phyloP scores from a whole-genome alignment of 2,113 vertebrate genomes.

The Indicator indicator region DNA sequence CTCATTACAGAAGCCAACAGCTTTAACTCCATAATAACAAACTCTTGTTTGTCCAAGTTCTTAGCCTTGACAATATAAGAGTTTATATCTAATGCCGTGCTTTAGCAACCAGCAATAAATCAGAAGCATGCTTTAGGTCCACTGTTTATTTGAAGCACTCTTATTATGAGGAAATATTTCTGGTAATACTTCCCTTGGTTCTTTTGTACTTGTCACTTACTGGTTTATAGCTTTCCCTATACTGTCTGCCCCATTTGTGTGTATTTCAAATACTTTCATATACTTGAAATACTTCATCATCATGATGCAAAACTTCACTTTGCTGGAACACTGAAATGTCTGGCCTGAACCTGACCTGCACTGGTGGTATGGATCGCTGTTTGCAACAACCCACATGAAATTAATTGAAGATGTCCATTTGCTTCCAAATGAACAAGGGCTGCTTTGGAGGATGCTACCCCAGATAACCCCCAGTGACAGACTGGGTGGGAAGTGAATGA shows the following conservation, averaged over 20 bases:
- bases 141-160: background rate
- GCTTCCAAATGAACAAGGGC: background rate
- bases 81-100: background rate
- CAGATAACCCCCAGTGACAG: background rate
- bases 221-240: background rate
- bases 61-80: background rate
- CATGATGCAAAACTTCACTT: background rate
- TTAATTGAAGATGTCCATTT: background rate
- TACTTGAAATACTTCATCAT: background rate
- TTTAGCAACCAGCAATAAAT: slow-evolving; percentile 1
- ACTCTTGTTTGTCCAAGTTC: background rate
- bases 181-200: background rate
- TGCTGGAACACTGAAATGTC: background rate
- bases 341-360: background rate
- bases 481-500: background rate
- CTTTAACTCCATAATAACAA: background rate
- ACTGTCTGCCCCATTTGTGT: background rate
- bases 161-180: background rate
- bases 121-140: background rate
- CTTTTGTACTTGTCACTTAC: background rate
- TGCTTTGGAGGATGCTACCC: background rate
- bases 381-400: background rate
- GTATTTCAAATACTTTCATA: background rate
- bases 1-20: background rate
- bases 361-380: background rate